phyloP scores from a whole-genome alignment of 2,797 vertebrate genomes.

The Agapornis canus region DNA sequence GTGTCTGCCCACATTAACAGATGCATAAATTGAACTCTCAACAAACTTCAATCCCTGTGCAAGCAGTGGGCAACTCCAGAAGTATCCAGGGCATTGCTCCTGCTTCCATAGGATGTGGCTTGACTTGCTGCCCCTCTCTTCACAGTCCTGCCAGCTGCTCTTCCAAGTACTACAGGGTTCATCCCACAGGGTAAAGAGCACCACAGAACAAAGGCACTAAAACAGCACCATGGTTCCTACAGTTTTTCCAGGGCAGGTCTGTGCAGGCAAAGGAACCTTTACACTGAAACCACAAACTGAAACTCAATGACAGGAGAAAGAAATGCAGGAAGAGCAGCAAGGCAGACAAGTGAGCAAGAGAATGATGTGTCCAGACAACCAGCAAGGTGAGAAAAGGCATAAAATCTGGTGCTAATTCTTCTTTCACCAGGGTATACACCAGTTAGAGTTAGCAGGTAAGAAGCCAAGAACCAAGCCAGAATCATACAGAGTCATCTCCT shows the following conservation, averaged over 20 bases:
- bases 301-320: background rate
- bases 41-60: background rate
- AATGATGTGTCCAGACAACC: background rate
- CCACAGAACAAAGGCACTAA: background rate
- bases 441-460: background rate
- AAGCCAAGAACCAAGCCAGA: background rate
- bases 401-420: background rate
- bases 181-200: background rate
- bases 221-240: background rate
- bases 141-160: background rate
- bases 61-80: background rate
- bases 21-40: background rate
- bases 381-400: background rate
- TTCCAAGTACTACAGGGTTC: background rate
- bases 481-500: background rate
- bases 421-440: background rate
- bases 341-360: background rate
- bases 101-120: background rate
- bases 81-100: background rate
- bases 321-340: background rate
- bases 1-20: conserved; percentile 24
- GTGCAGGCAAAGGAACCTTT: background rate
- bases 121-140: background rate
- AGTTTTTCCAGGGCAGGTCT: background rate
- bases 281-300: background rate